Evolutionary conservation across 2,113 vertebrate genomes (phyloP).

Genomic region (Neolamprologus cancellatus): DNA sequence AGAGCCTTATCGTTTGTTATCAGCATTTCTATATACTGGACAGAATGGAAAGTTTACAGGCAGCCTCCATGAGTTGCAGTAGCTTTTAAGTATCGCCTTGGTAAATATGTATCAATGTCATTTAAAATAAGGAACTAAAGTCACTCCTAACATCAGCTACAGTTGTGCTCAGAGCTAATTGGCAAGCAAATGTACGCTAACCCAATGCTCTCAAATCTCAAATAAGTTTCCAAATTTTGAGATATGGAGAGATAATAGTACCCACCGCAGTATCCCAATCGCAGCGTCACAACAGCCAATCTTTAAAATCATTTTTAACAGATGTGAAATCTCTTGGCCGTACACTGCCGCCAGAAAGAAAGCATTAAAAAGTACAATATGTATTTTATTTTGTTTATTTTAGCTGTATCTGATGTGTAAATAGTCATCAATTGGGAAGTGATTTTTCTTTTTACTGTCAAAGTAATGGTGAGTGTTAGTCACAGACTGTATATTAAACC

Average conservation of each 20-base stretch:
- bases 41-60: neutral
- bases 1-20: neutral
- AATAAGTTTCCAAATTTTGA: neutral
- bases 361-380: neutral
- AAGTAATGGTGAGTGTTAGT: neutral
- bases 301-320: neutral
- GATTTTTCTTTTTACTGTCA: neutral
- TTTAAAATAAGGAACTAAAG: neutral
- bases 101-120: neutral
- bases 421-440: neutral
- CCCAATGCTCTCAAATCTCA: neutral
- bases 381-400: neutral
- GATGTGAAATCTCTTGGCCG: accelerated
- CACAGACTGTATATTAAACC: neutral
- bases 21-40: neutral
- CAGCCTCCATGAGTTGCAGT: neutral
- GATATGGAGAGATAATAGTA: neutral
- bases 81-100: neutral
- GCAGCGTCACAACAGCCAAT: accelerated
- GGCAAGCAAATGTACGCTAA: too few relatives aligned
- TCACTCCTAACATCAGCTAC: too few relatives aligned
- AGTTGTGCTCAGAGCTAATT: too few relatives aligned
- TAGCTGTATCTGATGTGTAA: neutral
- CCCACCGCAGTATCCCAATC: accelerated
- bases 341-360: accelerated